Base-by-base conservation (phyloP, 1,140 invertebrate species). In the Drosophila biarmipes region DNA sequence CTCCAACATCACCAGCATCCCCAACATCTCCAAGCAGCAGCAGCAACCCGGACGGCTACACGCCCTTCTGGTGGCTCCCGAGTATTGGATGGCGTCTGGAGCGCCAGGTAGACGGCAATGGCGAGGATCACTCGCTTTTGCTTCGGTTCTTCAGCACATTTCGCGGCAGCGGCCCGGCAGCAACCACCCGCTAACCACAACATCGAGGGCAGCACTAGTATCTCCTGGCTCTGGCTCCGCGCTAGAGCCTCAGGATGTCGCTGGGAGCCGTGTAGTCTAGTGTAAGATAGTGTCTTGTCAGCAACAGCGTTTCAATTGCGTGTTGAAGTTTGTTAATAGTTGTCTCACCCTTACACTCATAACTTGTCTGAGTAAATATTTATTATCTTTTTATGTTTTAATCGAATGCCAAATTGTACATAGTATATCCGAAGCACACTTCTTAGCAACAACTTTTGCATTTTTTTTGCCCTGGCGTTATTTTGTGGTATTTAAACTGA, bases 11-110 rank as follows among this genome's bases (percentile, higher is more conserved):
- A n/a, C n/a, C n/a, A n/a, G n/a, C n/a, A n/a, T n/a, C n/a, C n/a
- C n/a, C 45, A 45, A 24, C 76, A 42, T 8, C 52, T 19, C 24
- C 63, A 46, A 49, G 14, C 6, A 68, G 37, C 43, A 61, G n/a
- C 48, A 69, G 29, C 38, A 54, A 42, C 46, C 48, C 10, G 6
- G 56, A 81, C 15, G 78, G 48, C 7, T 82, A 76, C 35, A 62
- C 74, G n/a, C 73, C 90, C 0, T 91, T 82, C 35, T 91, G 90
- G 90, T 91, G 90, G 90, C 57, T 91, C 55, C 69, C 86, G 6
- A 85, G 67, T 0, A 59, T 91, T 2, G 82, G 86, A 0, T 85
- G 86, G 82, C 84, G 86, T 11, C 12, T 91, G 21, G 82, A 91
- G 64, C 78, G 90, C 15, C 59, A 77, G 43, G 48, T 74, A 38